Percentiles rank a stretch among this genome's conserved stretches.
These are phyloP conservation scores for Lordiphosa collinella DNA, from an alignment of 1,140 invertebrate species.

Conservation along the genomic window DNA sequence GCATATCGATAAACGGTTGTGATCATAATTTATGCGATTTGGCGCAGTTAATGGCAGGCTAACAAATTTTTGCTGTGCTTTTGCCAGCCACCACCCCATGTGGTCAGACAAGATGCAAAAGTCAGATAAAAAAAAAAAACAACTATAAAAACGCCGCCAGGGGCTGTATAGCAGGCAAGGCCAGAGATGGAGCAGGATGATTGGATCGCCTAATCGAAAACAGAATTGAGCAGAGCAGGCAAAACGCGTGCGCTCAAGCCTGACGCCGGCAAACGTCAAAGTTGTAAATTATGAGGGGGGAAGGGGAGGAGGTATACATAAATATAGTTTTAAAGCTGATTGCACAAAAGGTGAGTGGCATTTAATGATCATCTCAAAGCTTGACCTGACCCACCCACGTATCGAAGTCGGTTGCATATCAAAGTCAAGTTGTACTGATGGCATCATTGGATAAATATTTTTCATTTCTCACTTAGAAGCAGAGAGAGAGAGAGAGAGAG, in stretches of 20 bases:
- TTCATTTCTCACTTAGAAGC: slow-evolving; percentile 15
- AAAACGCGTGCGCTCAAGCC: slow-evolving; percentile 58
- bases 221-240: slow-evolving; percentile 46
- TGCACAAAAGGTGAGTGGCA: slow-evolving; percentile 47
- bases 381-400: slow-evolving; percentile 41
- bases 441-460: slow-evolving; percentile 61
- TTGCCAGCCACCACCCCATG: slow-evolving; percentile 44
- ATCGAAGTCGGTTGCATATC: slow-evolving; percentile 57
- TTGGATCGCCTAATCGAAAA: slow-evolving; percentile 61
- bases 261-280: slow-evolving; percentile 35
- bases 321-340: slow-evolving; percentile 65
- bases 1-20: slow-evolving; percentile 65
- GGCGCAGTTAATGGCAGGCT: slow-evolving; percentile 69
- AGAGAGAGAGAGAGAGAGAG: slow-evolving; percentile 17
- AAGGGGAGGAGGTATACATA: slow-evolving; percentile 14
- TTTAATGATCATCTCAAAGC: slow-evolving; percentile 32
- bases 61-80: slow-evolving; percentile 62
- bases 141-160: slow-evolving; percentile 60
- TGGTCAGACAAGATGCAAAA: slow-evolving; percentile 28
- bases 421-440: slow-evolving; percentile 35
- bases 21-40: slow-evolving; percentile 66
- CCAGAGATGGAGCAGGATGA: slow-evolving; percentile 19
- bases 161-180: slow-evolving; percentile 65
- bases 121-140: slow-evolving; percentile 52
- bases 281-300: slow-evolving; percentile 70